These are phyloP conservation scores for Cliona cf. orientalis DNA, from an alignment of 37 sponge, comb jelly and placozoan species.

Conservation along the genomic window DNA sequence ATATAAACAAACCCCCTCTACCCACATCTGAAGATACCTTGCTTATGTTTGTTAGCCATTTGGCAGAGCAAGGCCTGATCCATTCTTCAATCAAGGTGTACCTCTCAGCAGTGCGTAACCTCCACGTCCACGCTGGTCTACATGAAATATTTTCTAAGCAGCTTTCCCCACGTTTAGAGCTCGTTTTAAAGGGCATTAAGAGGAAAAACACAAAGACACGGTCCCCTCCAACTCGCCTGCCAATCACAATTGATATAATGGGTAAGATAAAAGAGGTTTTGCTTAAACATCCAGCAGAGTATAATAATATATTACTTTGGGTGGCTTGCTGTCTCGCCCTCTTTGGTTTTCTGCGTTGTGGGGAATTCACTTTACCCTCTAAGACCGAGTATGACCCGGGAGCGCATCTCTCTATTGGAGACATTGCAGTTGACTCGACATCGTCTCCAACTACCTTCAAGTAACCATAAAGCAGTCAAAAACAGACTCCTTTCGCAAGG, in stretches of 20 bases:
- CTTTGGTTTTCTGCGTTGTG: constrained; percentile 26
- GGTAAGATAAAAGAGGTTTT: not conserved
- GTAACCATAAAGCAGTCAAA: constrained; percentile 33
- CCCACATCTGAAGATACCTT: constrained; percentile 28
- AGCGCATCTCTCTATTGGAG: not conserved
- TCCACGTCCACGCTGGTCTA: constrained; percentile 12
- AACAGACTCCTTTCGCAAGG: constrained; percentile 43
- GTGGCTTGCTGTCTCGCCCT: not conserved
- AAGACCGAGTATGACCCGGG: constrained; percentile 11
- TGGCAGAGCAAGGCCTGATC: constrained; percentile 25
- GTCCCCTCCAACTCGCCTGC: not conserved
- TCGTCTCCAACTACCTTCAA: not conserved
- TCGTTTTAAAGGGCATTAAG: constrained; percentile 39
- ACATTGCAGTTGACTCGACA: constrained; percentile 20
- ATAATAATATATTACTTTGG: too few relatives aligned
- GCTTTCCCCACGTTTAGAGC: constrained; percentile 24
- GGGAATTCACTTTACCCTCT: constrained; percentile 26
- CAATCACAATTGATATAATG: not conserved
- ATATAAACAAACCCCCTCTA: not conserved
- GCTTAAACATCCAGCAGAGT: not conserved
- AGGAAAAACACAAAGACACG: constrained; percentile 13
- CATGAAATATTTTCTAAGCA: constrained; percentile 3
- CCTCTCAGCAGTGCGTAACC: constrained; percentile 42
- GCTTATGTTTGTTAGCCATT: constrained; percentile 12
- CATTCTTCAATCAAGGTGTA: constrained; percentile 48